Percentiles rank a stretch among this genome's conserved stretches.
phyloP scores from a whole-genome alignment of 2,888 invertebrate genomes.

The Thysanoteuthis rhombus region DNA sequence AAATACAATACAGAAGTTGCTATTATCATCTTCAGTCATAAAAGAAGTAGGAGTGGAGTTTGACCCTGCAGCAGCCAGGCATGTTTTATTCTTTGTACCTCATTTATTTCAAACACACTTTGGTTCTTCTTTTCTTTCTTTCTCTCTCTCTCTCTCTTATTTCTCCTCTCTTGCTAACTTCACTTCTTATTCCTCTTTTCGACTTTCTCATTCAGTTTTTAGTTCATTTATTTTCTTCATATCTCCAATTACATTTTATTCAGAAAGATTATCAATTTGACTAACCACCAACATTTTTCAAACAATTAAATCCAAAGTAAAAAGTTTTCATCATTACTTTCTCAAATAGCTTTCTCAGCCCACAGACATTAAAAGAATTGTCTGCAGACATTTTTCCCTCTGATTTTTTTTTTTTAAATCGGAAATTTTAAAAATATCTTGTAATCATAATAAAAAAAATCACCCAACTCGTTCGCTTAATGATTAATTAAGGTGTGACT shows the following conservation, averaged over 20 bases:
- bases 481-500: neutral
- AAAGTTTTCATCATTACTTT: neutral
- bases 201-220: neutral
- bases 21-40: no score
- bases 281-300: neutral
- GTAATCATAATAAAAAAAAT: neutral
- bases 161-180: neutral
- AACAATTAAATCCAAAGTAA: conserved; percentile 12
- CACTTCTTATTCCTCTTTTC: neutral
- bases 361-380: neutral
- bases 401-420: neutral
- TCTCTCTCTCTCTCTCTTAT: neutral
- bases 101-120: no score
- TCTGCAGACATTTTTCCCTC: neutral
- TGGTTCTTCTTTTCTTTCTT: neutral
- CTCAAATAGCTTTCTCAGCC: neutral
- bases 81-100: no score
- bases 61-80: no score
- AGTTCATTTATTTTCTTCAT: neutral
- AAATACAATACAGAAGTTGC: no score
- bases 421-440: neutral
- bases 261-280: neutral
- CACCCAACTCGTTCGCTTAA: neutral
- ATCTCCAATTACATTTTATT: neutral
- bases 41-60: no score